phyloP scores from a whole-genome alignment of 2,113 vertebrate species.

The Gymnogyps californianus region DNA sequence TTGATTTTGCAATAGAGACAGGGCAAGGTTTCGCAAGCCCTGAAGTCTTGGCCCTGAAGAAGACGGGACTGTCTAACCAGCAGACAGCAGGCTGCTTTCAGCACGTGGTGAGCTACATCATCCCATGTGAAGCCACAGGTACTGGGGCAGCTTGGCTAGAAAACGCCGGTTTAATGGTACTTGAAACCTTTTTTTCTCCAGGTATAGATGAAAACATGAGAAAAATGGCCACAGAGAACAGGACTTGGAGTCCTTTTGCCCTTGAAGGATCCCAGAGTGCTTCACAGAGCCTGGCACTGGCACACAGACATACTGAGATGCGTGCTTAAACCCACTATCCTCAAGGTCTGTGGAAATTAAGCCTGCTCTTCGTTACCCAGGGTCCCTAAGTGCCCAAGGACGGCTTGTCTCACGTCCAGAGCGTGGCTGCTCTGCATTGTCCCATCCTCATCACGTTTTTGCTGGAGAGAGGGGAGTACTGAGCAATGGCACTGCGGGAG shows the following conservation, averaged over 20 bases:
- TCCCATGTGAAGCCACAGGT: neutral
- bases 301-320: fast-evolving
- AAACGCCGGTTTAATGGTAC: neutral
- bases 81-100: neutral
- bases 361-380: neutral
- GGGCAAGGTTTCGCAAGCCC: neutral
- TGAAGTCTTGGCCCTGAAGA: neutral
- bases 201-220: fast-evolving
- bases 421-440: neutral
- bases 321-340: neutral
- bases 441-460: neutral
- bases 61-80: neutral
- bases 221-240: neutral
- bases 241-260: neutral
- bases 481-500: neutral
- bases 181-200: neutral
- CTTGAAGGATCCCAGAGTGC: neutral
- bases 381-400: neutral
- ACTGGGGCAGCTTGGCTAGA: neutral
- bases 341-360: neutral
- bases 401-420: neutral
- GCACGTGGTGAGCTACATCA: neutral
- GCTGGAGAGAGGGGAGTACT: neutral
- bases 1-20: neutral
- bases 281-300: neutral